phyloP scores from a whole-genome alignment of 2,113 vertebrate species.

The Pluvialis apricaria region DNA sequence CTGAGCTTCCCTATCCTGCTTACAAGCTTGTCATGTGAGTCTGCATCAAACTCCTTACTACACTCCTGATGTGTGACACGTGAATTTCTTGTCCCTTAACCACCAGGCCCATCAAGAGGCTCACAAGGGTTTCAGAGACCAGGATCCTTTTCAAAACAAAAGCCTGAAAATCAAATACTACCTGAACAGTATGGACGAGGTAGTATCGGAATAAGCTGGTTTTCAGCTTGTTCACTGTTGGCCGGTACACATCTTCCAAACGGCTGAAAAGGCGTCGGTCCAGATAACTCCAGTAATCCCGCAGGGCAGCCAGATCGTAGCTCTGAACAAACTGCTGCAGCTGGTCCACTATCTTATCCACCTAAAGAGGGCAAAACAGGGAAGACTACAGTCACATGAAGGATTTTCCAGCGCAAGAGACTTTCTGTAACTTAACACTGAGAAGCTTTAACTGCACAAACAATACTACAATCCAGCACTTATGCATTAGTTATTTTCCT shows the following conservation, averaged over 20 bases:
- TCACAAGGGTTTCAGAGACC: not conserved
- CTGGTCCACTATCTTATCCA: slow-evolving; percentile 97
- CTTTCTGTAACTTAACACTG: not conserved
- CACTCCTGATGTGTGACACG: not conserved
- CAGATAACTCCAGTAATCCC: slow-evolving; percentile 93
- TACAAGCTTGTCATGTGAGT: not conserved
- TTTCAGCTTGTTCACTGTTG: slow-evolving; percentile 91
- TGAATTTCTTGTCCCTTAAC: not conserved
- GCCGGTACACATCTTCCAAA: slow-evolving; percentile 90
- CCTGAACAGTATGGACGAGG: slow-evolving; percentile 86
- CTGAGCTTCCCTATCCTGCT: not conserved
- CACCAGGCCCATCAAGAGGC: not conserved
- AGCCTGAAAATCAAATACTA: slow-evolving; percentile 8
- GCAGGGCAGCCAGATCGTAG: slow-evolving; percentile 85
- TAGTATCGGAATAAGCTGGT: slow-evolving; percentile 95
- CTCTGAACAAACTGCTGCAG: slow-evolving; percentile 87
- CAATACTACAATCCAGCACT: not conserved
- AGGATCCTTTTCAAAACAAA: not conserved
- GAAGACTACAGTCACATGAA: not conserved
- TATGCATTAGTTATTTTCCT: not conserved
- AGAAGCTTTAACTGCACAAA: not conserved
- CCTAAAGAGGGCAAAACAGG: slow-evolving; percentile 68
- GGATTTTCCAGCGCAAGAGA: not conserved
- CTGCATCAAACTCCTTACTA: not conserved
- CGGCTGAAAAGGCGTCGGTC: slow-evolving; percentile 90